Evolutionary conservation across 2,888 invertebrate genomes (phyloP), one percentile per base, ranked within the genome.

Genomic region (Ashinkailepas kermadecensis): DNA sequence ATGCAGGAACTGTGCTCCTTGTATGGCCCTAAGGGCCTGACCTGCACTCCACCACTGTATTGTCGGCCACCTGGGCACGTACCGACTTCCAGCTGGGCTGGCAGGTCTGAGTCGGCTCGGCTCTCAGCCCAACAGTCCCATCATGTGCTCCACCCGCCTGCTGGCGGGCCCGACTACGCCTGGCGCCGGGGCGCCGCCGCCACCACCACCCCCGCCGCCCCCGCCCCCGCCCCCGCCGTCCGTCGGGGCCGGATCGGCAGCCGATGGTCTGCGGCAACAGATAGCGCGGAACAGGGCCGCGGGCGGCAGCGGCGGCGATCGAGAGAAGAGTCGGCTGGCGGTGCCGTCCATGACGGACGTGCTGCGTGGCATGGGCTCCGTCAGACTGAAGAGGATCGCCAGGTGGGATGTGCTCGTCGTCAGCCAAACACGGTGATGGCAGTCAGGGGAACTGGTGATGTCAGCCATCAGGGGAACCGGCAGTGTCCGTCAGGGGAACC

Each of bases 281-380:
- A 74, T 74, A 3, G 74, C 74, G 9, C 54, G 54, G 54, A 74
- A 74, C 74, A 23, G 74, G 11, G 74, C 74, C 9, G 74, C 74
- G 18, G 74, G 74, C 54, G 74, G 54, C 23, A 23, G 23, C 74
- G 13, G 15, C 23, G 67, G 67, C 25, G 67, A n/a, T 10, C 13
- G 13, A 13, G 67, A 10, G 67, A 13, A 10, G 39, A 6, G 7
- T 39, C 18, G 0, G 54, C 15, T 1, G 18, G 18, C 54, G 56
- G 54, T 74, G 74, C 74, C 74, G 9, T 74, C 74, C 18, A 74
- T 74, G 74, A 74, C 74, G 21, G 74, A 74, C 54, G 74, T 74
- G 56, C 74, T 74, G 74, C 54, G 54, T 6, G 74, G 74, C 9
- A 74, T 74, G 74, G 74, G 74, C 54, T 74, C 74, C 9, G 74